Evolutionary conservation across 2,113 vertebrate species (phyloP).

Genomic region (Ophiodon elongatus): DNA sequence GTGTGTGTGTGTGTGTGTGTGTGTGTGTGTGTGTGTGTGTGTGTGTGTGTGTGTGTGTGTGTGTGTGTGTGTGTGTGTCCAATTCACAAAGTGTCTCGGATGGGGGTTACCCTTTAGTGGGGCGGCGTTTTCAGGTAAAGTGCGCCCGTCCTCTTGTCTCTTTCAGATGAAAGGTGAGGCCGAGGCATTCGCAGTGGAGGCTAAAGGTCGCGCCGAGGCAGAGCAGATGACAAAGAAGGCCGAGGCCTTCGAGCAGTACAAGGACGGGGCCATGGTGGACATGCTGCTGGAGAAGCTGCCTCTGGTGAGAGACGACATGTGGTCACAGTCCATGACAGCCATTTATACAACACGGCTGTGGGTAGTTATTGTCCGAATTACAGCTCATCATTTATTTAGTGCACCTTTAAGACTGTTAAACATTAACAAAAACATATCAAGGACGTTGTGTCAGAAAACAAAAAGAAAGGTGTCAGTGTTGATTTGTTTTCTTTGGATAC

Average conservation of each 20-base stretch:
- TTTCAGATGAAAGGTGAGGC: conserved; percentile 87
- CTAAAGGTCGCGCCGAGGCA: conserved; percentile 88
- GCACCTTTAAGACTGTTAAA: neutral
- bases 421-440: neutral
- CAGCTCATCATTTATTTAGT: neutral
- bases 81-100: too few relatives aligned
- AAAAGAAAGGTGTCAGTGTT: neutral
- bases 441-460: neutral
- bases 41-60: too few relatives aligned
- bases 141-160: neutral
- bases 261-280: conserved; percentile 92
- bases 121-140: too few relatives aligned
- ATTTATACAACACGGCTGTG: neutral
- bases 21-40: too few relatives aligned
- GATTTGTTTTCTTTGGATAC: too few relatives aligned
- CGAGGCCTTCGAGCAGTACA: conserved; percentile 90
- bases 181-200: conserved; percentile 88
- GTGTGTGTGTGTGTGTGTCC: too few relatives aligned
- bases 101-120: too few relatives aligned
- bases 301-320: conserved; percentile 78
- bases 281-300: conserved; percentile 93
- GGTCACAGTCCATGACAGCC: neutral
- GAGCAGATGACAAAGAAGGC: conserved; percentile 94
- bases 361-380: neutral
- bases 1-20: too few relatives aligned